phyloP scores from a whole-genome alignment of 2,797 vertebrate genomes.

The Macrochelys suwanniensis region DNA sequence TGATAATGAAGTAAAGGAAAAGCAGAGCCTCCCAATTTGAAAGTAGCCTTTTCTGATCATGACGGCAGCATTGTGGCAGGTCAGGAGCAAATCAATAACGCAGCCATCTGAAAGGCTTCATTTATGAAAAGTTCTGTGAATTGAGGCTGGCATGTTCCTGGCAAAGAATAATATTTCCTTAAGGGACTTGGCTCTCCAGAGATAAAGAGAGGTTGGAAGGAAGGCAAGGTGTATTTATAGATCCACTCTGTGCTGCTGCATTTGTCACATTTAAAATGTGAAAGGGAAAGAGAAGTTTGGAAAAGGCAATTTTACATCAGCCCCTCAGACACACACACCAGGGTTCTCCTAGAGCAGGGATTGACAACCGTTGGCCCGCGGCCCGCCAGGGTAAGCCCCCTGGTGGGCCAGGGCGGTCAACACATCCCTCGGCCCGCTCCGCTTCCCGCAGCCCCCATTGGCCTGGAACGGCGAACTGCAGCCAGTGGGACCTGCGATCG shows the following conservation, averaged over 20 bases:
- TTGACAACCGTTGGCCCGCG: no score
- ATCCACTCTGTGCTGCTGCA: not conserved
- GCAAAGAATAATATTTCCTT: constrained; percentile 11
- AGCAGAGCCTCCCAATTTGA: constrained; percentile 30
- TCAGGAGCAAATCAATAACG: not conserved
- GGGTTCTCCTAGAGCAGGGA: not conserved
- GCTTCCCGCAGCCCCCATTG: no score
- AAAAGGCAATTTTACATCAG: not conserved
- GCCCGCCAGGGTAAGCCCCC: no score
- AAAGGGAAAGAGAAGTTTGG: not conserved
- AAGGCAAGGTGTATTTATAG: not conserved
- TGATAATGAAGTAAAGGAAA: constrained; percentile 54
- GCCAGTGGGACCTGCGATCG: no score
- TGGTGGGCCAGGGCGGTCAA: no score
- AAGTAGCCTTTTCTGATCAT: constrained; percentile 6
- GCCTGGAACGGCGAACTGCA: no score
- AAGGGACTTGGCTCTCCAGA: not conserved
- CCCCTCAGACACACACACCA: fast-evolving
- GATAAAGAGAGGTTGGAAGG: not conserved
- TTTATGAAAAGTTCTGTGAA: not conserved
- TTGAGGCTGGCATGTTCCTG: not conserved
- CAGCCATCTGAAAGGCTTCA: not conserved
- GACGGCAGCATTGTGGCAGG: not conserved
- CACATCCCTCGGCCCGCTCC: no score
- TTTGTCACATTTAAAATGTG: not conserved